Conservation (phyloP, 1,140 invertebrate genomes). For the Halictus rubicundus region DNA sequence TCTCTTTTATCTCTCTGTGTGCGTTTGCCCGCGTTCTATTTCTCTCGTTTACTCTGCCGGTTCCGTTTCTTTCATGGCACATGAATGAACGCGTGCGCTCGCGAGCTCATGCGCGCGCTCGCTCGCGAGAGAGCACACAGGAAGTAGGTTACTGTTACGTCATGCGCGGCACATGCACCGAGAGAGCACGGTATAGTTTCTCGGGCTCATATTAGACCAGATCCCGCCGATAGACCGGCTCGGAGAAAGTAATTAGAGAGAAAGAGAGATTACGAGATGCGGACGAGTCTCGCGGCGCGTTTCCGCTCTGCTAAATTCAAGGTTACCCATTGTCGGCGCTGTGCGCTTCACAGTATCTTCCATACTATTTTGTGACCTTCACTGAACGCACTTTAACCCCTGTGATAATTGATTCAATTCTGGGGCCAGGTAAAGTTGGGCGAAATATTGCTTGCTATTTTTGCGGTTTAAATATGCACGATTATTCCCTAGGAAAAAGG, state of each 20-base stretch:
- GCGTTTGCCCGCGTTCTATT: slow-evolving; percentile 33
- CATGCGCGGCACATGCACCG: slow-evolving; percentile 55
- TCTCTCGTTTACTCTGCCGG: slow-evolving; percentile 27
- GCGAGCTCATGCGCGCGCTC: too few species aligned
- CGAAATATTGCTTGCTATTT: too few species aligned
- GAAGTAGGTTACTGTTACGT: slow-evolving; percentile 75
- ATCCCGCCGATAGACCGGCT: slow-evolving; percentile 65
- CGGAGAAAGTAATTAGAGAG: slow-evolving; percentile 78
- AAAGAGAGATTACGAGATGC: slow-evolving; percentile 45
- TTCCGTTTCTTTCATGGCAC: slow-evolving; percentile 55
- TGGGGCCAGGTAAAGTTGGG: too few species aligned
- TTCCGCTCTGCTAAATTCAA: slow-evolving; percentile 78
- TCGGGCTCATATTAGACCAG: slow-evolving; percentile 71
- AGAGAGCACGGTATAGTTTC: slow-evolving; percentile 62
- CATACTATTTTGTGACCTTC: too few species aligned
- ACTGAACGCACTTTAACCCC: too few species aligned
- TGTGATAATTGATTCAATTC: too few species aligned
- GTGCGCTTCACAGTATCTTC: too few species aligned
- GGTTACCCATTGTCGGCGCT: slow-evolving; percentile 69
- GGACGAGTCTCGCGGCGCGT: slow-evolving; percentile 41
- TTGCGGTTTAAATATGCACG: too few species aligned
- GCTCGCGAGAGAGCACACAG: slow-evolving; percentile 42
- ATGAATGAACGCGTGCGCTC: slow-evolving; percentile 66
- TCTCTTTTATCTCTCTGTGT: too few species aligned
- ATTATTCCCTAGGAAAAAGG: too few species aligned